A percentile compares a stretch with the other conserved stretches of the same genome.
These are phyloP conservation scores for Pogonus chalceus DNA, from an alignment of 1,140 invertebrate genomes.

Conservation along the genomic window DNA sequence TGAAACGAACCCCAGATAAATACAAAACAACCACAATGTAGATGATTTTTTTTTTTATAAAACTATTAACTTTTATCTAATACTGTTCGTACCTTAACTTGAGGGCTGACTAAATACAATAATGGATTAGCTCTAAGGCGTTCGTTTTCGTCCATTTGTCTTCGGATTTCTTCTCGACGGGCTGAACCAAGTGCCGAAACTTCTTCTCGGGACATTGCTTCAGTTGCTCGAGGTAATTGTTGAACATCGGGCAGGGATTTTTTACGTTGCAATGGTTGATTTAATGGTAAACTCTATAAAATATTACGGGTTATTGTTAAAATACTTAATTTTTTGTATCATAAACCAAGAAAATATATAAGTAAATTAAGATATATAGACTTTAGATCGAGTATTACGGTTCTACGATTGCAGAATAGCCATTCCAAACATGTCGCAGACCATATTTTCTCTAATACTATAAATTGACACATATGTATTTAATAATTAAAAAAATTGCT, in stretches of 20 bases:
- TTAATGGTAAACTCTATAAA: conserved; percentile 16
- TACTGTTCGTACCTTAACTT: conserved; percentile 72
- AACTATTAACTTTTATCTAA: conserved; percentile 8
- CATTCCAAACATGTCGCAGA: no score
- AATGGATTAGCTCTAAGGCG: conserved; percentile 86
- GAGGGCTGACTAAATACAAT: conserved; percentile 89
- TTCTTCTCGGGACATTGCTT: conserved; percentile 87
- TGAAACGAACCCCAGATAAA: no score
- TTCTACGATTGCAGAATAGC: no score
- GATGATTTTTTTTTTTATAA: neutral
- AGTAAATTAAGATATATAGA: no score
- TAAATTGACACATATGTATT: no score
- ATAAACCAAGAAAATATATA: no score
- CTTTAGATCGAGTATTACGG: no score
- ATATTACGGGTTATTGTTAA: no score
- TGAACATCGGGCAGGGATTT: conserved; percentile 92
- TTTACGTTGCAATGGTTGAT: conserved; percentile 71
- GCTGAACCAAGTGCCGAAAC: conserved; percentile 86
- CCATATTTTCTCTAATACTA: no score
- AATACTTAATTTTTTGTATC: no score
- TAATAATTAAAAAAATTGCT: no score
- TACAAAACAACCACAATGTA: no score
- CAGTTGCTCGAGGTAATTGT: conserved; percentile 61
- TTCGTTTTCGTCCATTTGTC: conserved; percentile 85
- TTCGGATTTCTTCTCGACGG: conserved; percentile 83